phyloP scores from a whole-genome alignment of 2,888 invertebrate genomes.

The Nymphalis c-album region DNA sequence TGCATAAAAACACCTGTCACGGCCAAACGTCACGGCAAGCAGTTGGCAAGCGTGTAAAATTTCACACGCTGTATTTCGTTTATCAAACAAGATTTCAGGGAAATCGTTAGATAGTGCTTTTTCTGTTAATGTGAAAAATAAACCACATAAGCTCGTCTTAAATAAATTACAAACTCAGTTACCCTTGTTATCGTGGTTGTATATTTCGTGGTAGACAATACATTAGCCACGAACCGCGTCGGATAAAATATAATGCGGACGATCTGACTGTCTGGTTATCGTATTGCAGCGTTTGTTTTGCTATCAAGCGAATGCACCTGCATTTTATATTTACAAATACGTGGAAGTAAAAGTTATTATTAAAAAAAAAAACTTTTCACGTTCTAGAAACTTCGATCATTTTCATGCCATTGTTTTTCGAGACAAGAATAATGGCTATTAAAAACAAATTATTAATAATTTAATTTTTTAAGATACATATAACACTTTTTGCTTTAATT shows the following conservation, averaged over 20 bases:
- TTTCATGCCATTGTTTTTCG: too few species aligned
- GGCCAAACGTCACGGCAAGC: too few species aligned
- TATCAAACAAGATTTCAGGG: neutral
- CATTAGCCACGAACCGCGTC: slow-evolving; percentile 20
- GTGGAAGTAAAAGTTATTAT: neutral
- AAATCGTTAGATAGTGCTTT: neutral
- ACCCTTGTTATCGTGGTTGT: neutral
- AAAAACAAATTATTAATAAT: too few species aligned
- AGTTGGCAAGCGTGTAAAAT: too few species aligned
- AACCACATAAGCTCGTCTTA: neutral
- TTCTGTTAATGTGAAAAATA: neutral
- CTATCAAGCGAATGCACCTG: neutral
- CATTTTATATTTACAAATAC: neutral
- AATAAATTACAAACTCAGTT: slow-evolving; percentile 5
- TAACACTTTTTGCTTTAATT: too few species aligned
- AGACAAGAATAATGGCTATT: too few species aligned
- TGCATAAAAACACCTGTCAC: too few species aligned
- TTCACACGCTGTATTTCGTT: neutral
- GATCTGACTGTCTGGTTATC: slow-evolving; percentile 28
- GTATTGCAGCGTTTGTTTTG: neutral
- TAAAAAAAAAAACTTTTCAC: too few species aligned
- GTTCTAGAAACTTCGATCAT: too few species aligned
- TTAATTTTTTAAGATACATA: too few species aligned
- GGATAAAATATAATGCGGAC: slow-evolving; percentile 34
- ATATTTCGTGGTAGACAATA: slow-evolving; percentile 23